Conservation (phyloP, 1,140 invertebrate genomes). For the Drosophila paulistorum region DNA sequence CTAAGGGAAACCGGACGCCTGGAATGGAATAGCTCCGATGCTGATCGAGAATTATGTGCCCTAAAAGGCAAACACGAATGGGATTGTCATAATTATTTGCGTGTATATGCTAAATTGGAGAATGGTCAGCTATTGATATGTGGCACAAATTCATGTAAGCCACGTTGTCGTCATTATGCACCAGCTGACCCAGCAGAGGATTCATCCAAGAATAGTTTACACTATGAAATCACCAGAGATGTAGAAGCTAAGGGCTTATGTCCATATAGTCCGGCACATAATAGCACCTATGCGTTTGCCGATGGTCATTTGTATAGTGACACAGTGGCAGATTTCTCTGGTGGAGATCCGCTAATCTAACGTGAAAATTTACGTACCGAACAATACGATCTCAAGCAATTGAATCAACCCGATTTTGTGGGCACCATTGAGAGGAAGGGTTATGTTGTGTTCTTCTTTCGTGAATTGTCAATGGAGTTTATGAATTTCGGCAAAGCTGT, state of each 20-base stretch:
- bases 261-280: slow-evolving; percentile 96
- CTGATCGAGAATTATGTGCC: slow-evolving; percentile 92
- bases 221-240: slow-evolving; percentile 85
- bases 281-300: slow-evolving; percentile 93
- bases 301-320: slow-evolving; percentile 95
- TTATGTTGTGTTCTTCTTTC: slow-evolving; percentile 98
- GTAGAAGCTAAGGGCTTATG: slow-evolving; percentile 93
- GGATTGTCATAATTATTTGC: slow-evolving; percentile 98
- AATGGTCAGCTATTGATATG: slow-evolving; percentile 93
- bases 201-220: slow-evolving; percentile 31
- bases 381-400: slow-evolving; percentile 87
- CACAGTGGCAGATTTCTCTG: slow-evolving; percentile 97
- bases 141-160: slow-evolving; percentile 98
- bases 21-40: slow-evolving; percentile 92
- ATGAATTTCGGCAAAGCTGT: slow-evolving; percentile 97
- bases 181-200: slow-evolving; percentile 41
- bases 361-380: slow-evolving; percentile 93
- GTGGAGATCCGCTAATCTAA: slow-evolving; percentile 96
- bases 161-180: slow-evolving; percentile 89
- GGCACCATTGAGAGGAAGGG: slow-evolving; percentile 95
- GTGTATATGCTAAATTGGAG: slow-evolving; percentile 88
- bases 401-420: slow-evolving; percentile 91
- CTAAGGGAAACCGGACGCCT: slow-evolving; percentile 88
- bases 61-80: slow-evolving; percentile 93
- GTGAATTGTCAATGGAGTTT: slow-evolving; percentile 97